phyloP scores from a whole-genome alignment of 2,797 vertebrate species.

The Uromys caudimaculatus region DNA sequence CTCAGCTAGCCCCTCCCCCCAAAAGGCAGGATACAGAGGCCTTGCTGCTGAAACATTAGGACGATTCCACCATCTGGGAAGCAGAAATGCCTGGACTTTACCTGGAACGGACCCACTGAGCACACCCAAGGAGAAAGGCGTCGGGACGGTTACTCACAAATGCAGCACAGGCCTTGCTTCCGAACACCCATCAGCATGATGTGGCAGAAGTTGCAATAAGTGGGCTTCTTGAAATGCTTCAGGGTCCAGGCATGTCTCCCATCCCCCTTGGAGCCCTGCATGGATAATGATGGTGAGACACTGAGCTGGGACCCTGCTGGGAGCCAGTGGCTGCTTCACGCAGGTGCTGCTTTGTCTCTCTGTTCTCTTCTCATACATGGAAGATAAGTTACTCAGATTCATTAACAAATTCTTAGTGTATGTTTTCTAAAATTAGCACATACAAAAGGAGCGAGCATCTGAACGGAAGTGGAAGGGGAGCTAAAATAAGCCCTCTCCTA shows the following conservation, averaged over 20 bases:
- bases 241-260: constrained; percentile 96
- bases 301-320: background rate
- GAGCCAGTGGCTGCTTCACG: rapidly evolving
- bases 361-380: background rate
- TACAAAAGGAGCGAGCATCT: background rate
- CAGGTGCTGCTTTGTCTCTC: background rate
- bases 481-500: background rate
- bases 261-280: constrained; percentile 93
- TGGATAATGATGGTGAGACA: background rate
- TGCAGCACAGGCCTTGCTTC: constrained; percentile 97
- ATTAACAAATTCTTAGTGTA: constrained; percentile 4
- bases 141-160: constrained; percentile 89
- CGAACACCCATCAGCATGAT: constrained; percentile 95
- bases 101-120: background rate
- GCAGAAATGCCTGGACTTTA: background rate
- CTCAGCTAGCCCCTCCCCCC: background rate
- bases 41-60: background rate
- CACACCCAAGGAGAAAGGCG: rapidly evolving
- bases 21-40: background rate
- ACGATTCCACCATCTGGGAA: background rate
- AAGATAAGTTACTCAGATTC: background rate
- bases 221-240: constrained; percentile 98
- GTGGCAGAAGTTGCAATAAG: constrained; percentile 97
- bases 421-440: constrained; percentile 47
- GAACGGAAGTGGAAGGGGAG: background rate